Evolutionary conservation across 2,113 vertebrate genomes (phyloP).

Genomic region (Athene cunicularia): DNA sequence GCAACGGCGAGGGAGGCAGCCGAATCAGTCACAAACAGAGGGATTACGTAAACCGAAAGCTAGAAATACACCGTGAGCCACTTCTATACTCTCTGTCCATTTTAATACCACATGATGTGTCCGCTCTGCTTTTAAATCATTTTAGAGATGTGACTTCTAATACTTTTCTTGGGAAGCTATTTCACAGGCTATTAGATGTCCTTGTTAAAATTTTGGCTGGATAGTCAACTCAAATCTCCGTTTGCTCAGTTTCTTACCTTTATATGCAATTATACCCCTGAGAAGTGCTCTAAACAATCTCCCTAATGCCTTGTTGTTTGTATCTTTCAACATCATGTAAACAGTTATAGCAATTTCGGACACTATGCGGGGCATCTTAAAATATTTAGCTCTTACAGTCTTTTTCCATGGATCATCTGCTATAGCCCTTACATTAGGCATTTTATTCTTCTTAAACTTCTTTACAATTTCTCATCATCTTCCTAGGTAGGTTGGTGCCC

Average conservation of each 20-base stretch:
- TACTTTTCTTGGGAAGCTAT: slow-evolving; percentile 46
- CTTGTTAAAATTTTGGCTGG: slow-evolving; percentile 54
- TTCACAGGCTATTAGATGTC: slow-evolving; percentile 54
- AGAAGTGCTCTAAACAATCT: slow-evolving; percentile 6
- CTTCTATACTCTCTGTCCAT: background rate
- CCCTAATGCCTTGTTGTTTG: background rate
- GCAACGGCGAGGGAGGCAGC: rapidly evolving
- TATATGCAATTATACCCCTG: slow-evolving; percentile 29
- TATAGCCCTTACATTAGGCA: background rate
- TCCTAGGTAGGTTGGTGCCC: background rate
- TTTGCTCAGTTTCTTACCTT: slow-evolving; percentile 36
- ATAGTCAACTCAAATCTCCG: background rate
- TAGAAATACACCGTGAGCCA: background rate
- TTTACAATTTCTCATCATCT: slow-evolving; percentile 9
- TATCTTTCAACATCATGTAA: background rate
- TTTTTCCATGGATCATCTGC: background rate
- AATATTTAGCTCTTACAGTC: background rate
- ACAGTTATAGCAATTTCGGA: background rate
- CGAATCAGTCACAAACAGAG: background rate
- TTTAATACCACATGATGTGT: background rate
- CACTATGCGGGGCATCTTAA: background rate
- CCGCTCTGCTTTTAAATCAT: slow-evolving; percentile 38
- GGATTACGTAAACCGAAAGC: background rate
- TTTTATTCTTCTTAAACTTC: slow-evolving; percentile 7
- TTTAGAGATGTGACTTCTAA: slow-evolving; percentile 25